phyloP scores from a whole-genome alignment of 2,888 invertebrate species.

The Metopia argyrocephala region DNA sequence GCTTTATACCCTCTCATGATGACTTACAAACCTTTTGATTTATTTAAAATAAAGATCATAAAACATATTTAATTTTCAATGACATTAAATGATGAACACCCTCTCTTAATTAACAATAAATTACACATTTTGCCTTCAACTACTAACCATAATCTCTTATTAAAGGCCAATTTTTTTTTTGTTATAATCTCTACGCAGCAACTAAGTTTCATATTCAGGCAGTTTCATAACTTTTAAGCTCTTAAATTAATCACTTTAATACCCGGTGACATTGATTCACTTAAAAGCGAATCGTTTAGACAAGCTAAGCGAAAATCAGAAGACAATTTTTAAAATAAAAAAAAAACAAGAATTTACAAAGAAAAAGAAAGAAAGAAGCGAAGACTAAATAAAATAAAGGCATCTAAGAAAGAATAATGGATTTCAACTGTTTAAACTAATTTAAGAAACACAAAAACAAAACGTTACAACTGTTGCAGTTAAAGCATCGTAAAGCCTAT shows the following conservation, averaged over 20 bases:
- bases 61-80: not conserved
- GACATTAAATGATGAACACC: not conserved
- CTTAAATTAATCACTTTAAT: slow-evolving; percentile 65
- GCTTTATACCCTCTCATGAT: no score
- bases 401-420: slow-evolving; percentile 56
- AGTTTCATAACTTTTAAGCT: slow-evolving; percentile 41
- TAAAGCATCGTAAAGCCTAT: not conserved
- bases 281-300: slow-evolving; percentile 56
- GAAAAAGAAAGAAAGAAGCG: not conserved
- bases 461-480: slow-evolving; percentile 23
- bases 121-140: not conserved
- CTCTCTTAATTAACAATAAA: not conserved
- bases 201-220: not conserved
- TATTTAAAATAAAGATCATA: not conserved
- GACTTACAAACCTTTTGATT: not conserved
- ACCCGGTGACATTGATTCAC: slow-evolving; percentile 60
- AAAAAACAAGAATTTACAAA: not conserved
- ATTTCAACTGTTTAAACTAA: slow-evolving; percentile 34
- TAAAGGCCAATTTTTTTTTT: not conserved
- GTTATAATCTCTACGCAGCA: not conserved
- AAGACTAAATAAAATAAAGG: slow-evolving; percentile 4
- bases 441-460: no score
- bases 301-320: slow-evolving; percentile 54
- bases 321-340: slow-evolving; percentile 52
- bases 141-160: not conserved